Evolutionary conservation across 2,113 vertebrate genomes (phyloP), one percentile per base, ranked within the genome.

Genomic region (Spermophilus dauricus): DNA sequence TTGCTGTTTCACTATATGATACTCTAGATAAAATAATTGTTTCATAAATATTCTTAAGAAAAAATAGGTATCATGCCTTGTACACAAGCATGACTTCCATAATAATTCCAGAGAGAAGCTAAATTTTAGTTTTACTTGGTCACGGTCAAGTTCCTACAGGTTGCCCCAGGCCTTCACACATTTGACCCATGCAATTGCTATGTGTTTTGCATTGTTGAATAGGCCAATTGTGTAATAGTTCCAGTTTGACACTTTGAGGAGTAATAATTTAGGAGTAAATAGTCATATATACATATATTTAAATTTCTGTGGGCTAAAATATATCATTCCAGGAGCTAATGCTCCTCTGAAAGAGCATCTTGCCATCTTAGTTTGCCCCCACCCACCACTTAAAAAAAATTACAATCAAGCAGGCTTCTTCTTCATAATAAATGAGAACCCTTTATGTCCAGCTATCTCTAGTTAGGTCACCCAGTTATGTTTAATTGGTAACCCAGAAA

Each of bases 401-500:
- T 45, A 91, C 34, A 90, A 76, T 24, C n/a, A 90, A 76, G 51
- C 51, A 67, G 17, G 5, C 10, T 77, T 86, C 84, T 42, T n/a
- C 7, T 92, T 90, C 13, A 32, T 30, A 67, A 80, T 11, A 95
- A 83, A 39, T 76, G 28, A 95, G n/a, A 86, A 72, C 0, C 0
- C 6, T 26, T 11, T 80, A 24, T 51, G 28, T 37, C 63, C 34
- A 84, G 63, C 26, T 67, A 0, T 94, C 70, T n/a, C 88, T 92
- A 87, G 86, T 78, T 42, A 89, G 76, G 58, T 56, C 91, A 91
- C 10, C 94, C 14, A 82, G 14, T n/a, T 67, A 51, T 51, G 48
- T 3, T 48, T 51, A 51, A 51, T 89, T 26, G 20, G n/a, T 48
- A 28, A 56, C 53, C 53, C 53, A 56, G 3, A 51, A 51, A 51